phyloP scores from a whole-genome alignment of 2,113 vertebrate species.

The Semnopithecus entellus region DNA sequence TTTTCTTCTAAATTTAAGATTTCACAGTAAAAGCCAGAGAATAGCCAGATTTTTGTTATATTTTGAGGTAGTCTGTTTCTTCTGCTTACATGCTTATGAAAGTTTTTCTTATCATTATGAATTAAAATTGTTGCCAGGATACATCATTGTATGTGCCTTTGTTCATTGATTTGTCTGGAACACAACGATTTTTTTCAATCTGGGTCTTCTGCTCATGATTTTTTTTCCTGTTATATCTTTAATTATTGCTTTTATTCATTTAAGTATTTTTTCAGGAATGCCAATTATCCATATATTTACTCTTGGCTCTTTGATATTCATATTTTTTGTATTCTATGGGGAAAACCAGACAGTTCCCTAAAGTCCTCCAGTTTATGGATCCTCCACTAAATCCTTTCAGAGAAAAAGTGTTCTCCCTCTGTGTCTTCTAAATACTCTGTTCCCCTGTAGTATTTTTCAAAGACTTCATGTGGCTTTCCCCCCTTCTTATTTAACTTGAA shows the following conservation, averaged over 20 bases:
- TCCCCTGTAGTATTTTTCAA: not conserved
- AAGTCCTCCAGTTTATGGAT: not conserved
- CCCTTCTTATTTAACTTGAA: not conserved
- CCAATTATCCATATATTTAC: slow-evolving; percentile 4
- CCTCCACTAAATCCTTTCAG: not conserved
- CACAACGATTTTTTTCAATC: slow-evolving; percentile 67
- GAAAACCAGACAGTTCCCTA: not conserved
- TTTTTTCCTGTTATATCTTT: slow-evolving; percentile 57
- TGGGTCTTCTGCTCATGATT: slow-evolving; percentile 59
- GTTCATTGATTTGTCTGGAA: slow-evolving; percentile 60
- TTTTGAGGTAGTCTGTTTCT: slow-evolving; percentile 57
- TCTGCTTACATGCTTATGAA: slow-evolving; percentile 56
- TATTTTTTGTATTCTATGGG: not conserved
- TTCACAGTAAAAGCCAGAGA: slow-evolving; percentile 54
- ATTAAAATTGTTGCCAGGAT: slow-evolving; percentile 63
- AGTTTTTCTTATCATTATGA: slow-evolving; percentile 60
- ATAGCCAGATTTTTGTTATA: slow-evolving; percentile 45
- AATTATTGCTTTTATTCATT: slow-evolving; percentile 37
- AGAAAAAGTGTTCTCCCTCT: not conserved
- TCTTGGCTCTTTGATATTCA: not conserved
- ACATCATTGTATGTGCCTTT: slow-evolving; percentile 42
- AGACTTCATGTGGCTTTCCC: not conserved
- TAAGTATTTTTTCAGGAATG: slow-evolving; percentile 38
- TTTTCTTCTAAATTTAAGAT: slow-evolving; percentile 59
- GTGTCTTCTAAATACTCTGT: not conserved